Evolutionary conservation across 2,113 vertebrate genomes (phyloP).

Genomic region (Scomber colias): DNA sequence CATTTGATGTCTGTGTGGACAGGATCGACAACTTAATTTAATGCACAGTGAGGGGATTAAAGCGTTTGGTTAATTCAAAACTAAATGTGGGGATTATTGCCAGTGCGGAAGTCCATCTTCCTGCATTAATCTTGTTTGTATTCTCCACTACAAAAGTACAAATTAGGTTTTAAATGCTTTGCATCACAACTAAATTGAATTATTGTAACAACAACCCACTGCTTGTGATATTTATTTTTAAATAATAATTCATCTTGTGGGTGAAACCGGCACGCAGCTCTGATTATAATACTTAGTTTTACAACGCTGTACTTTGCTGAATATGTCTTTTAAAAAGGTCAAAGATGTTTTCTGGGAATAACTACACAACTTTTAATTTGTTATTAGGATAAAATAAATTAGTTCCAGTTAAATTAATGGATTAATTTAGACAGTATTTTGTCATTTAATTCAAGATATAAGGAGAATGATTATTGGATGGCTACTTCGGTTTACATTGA

Average conservation of each 20-base stretch:
- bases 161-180: conserved; percentile 49
- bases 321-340: no score
- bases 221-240: conserved; percentile 9
- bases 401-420: no score
- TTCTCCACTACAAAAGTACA: background rate
- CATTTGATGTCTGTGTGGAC: conserved; percentile 68
- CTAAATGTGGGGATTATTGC: conserved; percentile 58
- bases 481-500: no score
- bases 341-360: no score
- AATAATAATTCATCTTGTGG: background rate
- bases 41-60: conserved; percentile 69
- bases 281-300: no score
- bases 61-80: conserved; percentile 55
- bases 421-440: no score
- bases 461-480: no score
- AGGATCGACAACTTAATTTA: conserved; percentile 70
- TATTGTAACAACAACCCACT: background rate
- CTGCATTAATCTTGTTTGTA: conserved; percentile 44
- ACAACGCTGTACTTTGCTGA: no score
- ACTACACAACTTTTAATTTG: no score
- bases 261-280: background rate
- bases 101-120: background rate
- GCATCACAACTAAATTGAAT: conserved; percentile 13
- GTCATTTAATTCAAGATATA: no score
- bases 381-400: no score